Base-by-base conservation (phyloP, 2,797 vertebrate genomes). In the Coregonus ussuriensis region DNA sequence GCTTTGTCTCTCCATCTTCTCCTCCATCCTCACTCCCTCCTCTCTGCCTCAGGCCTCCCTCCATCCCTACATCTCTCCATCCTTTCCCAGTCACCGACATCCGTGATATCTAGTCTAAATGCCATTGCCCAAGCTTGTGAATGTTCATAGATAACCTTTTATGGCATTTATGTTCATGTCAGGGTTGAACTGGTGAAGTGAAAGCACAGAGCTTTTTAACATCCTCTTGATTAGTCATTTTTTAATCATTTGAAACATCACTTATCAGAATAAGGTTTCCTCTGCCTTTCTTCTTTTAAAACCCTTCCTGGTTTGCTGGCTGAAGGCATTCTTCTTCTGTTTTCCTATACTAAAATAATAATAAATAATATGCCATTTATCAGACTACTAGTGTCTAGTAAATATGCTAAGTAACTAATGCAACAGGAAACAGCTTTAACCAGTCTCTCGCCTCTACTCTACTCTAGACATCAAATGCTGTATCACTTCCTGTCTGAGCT, bases 401-500 rank as follows among this genome's bases (percentile, higher is more conserved):
- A n/a, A 66, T 33, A 31, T 56, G 53, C 53, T 56, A 56, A 56
- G 18, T 56, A 56, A 16, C 4, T 1, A 18, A 35, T n/a, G 1
- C 1, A 18, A 70, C 68, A 21, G 68, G 35, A 70, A 70, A 70
- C 6, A 1, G n/a, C 67, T 41, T n/a, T 18, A 3, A 41, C 68
- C 16, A 21, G 15, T 41, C 5, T 70, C 6, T 47, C n/a, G 37
- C 68, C n/a, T 25, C 37, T 9, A 21, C 56, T n/a, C 66, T 59
- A 59, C 56, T n/a, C 66, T 25, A 70, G 68, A 37, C 35, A 29
- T 18, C 73, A 59, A 6, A 59, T 59, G 56, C 56, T 59, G 56
- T 5, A 63, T 33, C 73, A 65, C 75, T 74, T 83, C 80, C 81
- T 83, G 29, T 67, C 16, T 35, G 35, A n/a, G 33, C 18, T 7